Evolutionary conservation across 2,888 invertebrate genomes (phyloP).

Genomic region (Caenorhabditis sp.): DNA sequence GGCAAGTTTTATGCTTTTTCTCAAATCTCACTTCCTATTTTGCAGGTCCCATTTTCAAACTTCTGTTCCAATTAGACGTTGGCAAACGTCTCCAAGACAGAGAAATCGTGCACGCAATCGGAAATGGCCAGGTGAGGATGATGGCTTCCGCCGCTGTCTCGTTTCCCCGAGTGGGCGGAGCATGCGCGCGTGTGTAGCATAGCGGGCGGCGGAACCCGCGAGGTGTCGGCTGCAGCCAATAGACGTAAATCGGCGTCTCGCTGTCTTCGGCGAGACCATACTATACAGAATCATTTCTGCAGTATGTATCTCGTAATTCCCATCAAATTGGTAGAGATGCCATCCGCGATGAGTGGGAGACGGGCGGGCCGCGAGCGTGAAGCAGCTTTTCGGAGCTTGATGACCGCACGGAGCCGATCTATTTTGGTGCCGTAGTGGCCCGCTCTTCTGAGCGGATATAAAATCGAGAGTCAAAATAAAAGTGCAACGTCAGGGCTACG

Average conservation of each 20-base stretch:
- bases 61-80: slow-evolving; percentile 30
- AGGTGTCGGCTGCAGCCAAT: slow-evolving; percentile 14
- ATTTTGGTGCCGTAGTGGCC: slow-evolving; percentile 54
- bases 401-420: slow-evolving; percentile 40
- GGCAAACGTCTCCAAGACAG: slow-evolving; percentile 25
- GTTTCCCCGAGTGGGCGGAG: slow-evolving; percentile 7
- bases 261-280: slow-evolving; percentile 55
- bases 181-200: not conserved
- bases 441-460: slow-evolving; percentile 54
- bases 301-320: slow-evolving; percentile 67
- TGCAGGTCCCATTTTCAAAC: slow-evolving; percentile 38
- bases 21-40: not conserved
- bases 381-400: slow-evolving; percentile 38
- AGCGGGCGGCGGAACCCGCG: slow-evolving; percentile 12
- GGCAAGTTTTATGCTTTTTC: slow-evolving; percentile 15
- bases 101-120: slow-evolving; percentile 39
- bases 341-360: slow-evolving; percentile 55
- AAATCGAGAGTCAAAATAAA: not conserved
- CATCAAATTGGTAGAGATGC: slow-evolving; percentile 57
- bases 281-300: slow-evolving; percentile 70
- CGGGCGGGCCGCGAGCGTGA: slow-evolving; percentile 62
- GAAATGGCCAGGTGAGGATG: slow-evolving; percentile 25
- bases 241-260: not conserved
- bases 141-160: too few relatives aligned
- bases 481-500: slow-evolving; percentile 40